Evolutionary conservation across 30 jellyfish, hydroid and myxozoan genomes (phyloP), one percentile per base, ranked within the genome.

Genomic region (Morbakka virulenta): DNA sequence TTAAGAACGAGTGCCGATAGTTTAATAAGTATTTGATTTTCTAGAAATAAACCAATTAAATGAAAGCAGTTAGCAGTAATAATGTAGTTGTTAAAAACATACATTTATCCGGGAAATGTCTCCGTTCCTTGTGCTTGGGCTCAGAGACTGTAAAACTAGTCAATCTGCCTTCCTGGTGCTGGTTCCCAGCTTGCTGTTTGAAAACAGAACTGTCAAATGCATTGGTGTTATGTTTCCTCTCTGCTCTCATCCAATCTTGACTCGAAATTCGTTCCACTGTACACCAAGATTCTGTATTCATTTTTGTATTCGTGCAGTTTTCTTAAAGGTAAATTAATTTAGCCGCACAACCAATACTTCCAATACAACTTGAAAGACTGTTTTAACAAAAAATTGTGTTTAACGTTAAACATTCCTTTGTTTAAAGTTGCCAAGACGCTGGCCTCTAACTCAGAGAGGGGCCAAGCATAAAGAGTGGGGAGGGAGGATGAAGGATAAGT

Each of bases 241-340:
- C 97, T n/a, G 95, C 95, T 25, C 98, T 53, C 32, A 28, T 88
- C 98, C 98, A 92, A 47, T 92, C 98, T 63, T 92, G 98, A 50
- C 93, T 85, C n/a, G 98, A 81, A 64, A 81, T 52, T 34, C 75
- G 68, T 47, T 92, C 98, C 24, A 92, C 98, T 14, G 96, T 70
- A 66, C 98, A 92, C 98, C 98, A 92, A 76, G 98, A 92, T 71
- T 92, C 98, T 24, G 29, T 49, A 63, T 92, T 77, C 98, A 92
- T 92, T 21, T n/a, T 67, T n/a, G n/a, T n/a, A n/a, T n/a, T n/a
- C n/a, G n/a, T n/a, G n/a, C n/a, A n/a, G n/a, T n/a, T n/a, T n/a
- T n/a, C n/a, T n/a, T n/a, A n/a, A n/a, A n/a, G n/a, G n/a, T n/a
- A n/a, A n/a, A n/a, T n/a, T n/a, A n/a, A n/a, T n/a, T n/a, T n/a